These are phyloP conservation scores for Blastobasis adustella DNA, from an alignment of 2,888 invertebrate species.

Conservation along the genomic window DNA sequence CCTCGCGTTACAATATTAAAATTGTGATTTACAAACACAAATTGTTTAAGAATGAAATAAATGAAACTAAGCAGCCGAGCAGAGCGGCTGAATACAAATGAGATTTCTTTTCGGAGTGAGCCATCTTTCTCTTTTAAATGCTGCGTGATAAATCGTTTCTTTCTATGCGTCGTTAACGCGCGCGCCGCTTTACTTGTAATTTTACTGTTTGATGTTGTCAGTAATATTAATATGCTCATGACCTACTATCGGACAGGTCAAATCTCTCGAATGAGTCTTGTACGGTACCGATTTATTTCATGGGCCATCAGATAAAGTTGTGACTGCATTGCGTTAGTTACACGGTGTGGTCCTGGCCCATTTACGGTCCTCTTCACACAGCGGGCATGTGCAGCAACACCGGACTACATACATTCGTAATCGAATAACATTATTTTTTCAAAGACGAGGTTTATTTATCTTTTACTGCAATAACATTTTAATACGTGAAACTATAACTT, in stretches of 20 bases:
- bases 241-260: constrained; percentile 62
- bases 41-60: constrained; percentile 60
- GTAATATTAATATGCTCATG: constrained; percentile 67
- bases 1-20: constrained; percentile 46
- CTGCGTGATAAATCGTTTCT: constrained; percentile 61
- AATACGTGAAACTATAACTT: too few species aligned
- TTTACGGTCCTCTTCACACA: too few species aligned
- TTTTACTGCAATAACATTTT: too few species aligned
- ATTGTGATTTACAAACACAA: constrained; percentile 59
- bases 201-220: constrained; percentile 62
- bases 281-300: constrained; percentile 51
- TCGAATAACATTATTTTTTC: too few species aligned
- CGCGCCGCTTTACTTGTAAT: constrained; percentile 55
- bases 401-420: too few species aligned
- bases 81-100: constrained; percentile 58
- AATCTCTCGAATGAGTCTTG: constrained; percentile 33
- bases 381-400: too few species aligned
- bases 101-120: constrained; percentile 60
- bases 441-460: too few species aligned
- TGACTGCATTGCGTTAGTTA: constrained; percentile 44
- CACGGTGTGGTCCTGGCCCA: constrained; percentile 24
- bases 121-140: constrained; percentile 55
- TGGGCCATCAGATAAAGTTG: constrained; percentile 52
- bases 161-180: constrained; percentile 61
- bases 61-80: constrained; percentile 42